phyloP scores from a whole-genome alignment of 2,888 invertebrate species.

The Aspidapion aeneum region DNA sequence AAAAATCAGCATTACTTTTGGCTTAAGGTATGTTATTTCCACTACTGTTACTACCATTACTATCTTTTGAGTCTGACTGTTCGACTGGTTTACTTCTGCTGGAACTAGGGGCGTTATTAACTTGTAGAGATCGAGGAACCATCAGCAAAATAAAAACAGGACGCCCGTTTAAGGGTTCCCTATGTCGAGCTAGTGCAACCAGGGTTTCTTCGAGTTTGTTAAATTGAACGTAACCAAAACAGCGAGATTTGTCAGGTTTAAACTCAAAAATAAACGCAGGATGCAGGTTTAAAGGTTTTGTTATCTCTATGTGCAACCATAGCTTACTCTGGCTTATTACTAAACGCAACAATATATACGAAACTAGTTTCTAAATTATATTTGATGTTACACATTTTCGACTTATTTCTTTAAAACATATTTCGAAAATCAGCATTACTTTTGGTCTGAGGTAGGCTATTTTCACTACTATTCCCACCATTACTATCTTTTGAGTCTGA shows the following conservation, averaged over 20 bases:
- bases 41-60: slow-evolving; percentile 21
- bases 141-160: slow-evolving; percentile 77
- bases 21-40: slow-evolving; percentile 24
- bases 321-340: too few species aligned
- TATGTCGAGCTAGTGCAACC: slow-evolving; percentile 74
- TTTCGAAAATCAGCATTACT: slow-evolving; percentile 55
- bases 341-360: too few species aligned
- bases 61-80: slow-evolving; percentile 17
- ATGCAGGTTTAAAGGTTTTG: too few species aligned
- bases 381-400: background rate
- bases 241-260: too few species aligned
- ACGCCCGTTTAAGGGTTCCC: slow-evolving; percentile 69
- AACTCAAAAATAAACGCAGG: too few species aligned
- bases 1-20: slow-evolving; percentile 54
- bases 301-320: too few species aligned
- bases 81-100: too few species aligned
- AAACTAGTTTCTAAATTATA: too few species aligned
- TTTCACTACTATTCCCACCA: too few species aligned
- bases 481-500: slow-evolving; percentile 14
- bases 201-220: too few species aligned
- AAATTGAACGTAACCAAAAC: too few species aligned
- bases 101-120: too few species aligned
- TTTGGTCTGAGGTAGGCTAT: slow-evolving; percentile 41
- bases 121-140: slow-evolving; percentile 2
- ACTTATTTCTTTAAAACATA: slow-evolving; percentile 45